These are phyloP conservation scores for Gobiocypris rarus DNA, from an alignment of 2,113 vertebrate genomes.

Conservation along the genomic window DNA sequence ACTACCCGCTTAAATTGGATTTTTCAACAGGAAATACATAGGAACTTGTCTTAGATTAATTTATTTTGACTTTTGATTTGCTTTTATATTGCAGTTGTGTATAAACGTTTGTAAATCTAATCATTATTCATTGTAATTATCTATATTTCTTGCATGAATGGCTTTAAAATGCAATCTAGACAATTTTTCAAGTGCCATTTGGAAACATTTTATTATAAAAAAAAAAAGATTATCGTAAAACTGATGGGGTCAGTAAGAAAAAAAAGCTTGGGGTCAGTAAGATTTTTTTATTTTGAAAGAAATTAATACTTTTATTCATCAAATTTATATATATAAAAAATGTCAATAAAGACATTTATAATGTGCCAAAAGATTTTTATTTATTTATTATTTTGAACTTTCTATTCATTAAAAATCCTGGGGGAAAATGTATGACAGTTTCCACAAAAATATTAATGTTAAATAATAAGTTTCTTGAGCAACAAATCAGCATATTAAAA, in stretches of 20 bases:
- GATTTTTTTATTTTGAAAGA: background rate
- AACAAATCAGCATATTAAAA: background rate
- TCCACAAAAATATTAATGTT: too few relatives aligned
- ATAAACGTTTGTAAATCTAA: background rate
- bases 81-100: background rate
- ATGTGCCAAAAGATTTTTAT: too few relatives aligned
- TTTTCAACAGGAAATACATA: background rate
- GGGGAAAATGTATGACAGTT: too few relatives aligned
- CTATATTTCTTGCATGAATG: conserved; percentile 11
- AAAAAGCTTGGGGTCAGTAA: background rate
- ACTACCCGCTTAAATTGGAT: background rate
- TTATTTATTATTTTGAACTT: too few relatives aligned
- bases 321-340: background rate
- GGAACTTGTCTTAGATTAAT: background rate
- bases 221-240: too few relatives aligned
- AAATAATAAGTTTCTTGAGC: background rate
- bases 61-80: background rate
- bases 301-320: background rate
- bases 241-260: background rate
- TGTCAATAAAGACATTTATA: too few relatives aligned
- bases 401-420: too few relatives aligned
- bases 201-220: too few relatives aligned
- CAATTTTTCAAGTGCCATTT: background rate
- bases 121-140: background rate
- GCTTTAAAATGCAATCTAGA: background rate